phyloP scores from a whole-genome alignment of 2,113 vertebrate genomes.

The Semicossyphus pulcher region DNA sequence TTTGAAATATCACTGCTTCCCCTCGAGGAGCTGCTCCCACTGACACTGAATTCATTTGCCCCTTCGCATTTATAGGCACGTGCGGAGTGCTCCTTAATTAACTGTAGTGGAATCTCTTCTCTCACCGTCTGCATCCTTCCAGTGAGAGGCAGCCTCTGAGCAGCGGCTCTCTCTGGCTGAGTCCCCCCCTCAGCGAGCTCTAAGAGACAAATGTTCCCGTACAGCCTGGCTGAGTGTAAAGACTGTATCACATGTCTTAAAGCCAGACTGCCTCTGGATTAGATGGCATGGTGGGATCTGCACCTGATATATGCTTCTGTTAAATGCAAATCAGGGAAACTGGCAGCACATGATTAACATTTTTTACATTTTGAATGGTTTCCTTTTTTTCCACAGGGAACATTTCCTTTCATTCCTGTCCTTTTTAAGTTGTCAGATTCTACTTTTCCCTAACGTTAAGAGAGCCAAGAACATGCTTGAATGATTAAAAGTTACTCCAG shows the following conservation, averaged over 20 bases:
- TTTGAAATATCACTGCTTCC: conserved; percentile 86
- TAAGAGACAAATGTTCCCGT: conserved; percentile 82
- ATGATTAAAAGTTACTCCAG: conserved; percentile 16
- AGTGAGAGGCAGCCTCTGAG: conserved; percentile 78
- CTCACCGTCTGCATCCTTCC: conserved; percentile 77
- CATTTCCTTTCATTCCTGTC: conserved; percentile 1
- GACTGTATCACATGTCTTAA: conserved; percentile 90
- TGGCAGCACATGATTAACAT: conserved; percentile 52
- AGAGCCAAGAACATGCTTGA: neutral
- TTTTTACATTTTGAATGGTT: conserved; percentile 67
- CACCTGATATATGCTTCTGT: conserved; percentile 64
- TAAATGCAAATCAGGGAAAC: conserved; percentile 63
- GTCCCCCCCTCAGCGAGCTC: conserved; percentile 79
- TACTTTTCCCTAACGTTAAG: conserved; percentile 9
- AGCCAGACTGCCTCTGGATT: conserved; percentile 86
- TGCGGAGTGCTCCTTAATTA: conserved; percentile 75
- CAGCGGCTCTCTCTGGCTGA: conserved; percentile 68
- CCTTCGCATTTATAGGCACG: conserved; percentile 74
- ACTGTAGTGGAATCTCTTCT: conserved; percentile 76
- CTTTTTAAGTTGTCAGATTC: neutral
- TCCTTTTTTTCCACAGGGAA: conserved; percentile 4
- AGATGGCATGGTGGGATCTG: conserved; percentile 67
- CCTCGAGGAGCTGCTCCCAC: conserved; percentile 81
- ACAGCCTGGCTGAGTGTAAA: conserved; percentile 80
- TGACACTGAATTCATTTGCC: conserved; percentile 78